Conservation (phyloP, 2,888 invertebrate genomes). For the Calameuta idolon region DNA sequence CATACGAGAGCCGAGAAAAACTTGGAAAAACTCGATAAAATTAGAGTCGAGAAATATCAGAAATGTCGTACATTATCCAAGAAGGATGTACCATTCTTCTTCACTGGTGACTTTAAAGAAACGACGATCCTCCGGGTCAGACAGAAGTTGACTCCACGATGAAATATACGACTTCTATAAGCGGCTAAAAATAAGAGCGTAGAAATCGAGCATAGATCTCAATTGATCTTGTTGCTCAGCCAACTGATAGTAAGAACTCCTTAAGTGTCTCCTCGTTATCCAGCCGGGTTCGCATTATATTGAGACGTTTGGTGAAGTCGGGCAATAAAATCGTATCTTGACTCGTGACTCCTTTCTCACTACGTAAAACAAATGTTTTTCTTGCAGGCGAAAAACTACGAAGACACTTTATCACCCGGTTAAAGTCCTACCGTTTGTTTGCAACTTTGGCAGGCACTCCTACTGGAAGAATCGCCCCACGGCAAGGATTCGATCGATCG, state of each 20-base stretch:
- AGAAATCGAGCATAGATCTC: background rate
- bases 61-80: background rate
- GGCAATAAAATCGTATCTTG: background rate
- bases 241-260: background rate
- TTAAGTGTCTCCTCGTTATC: background rate
- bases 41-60: background rate
- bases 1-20: background rate
- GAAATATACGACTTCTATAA: background rate
- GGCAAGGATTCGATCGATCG: background rate
- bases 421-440: background rate
- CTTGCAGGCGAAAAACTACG: background rate
- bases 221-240: slow-evolving; percentile 1
- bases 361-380: background rate
- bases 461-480: background rate
- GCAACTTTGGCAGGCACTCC: background rate
- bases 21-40: background rate
- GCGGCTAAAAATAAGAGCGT: background rate
- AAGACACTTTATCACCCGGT: background rate
- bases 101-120: background rate
- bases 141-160: background rate
- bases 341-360: background rate
- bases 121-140: background rate
- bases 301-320: background rate
- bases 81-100: background rate
- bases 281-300: background rate